Base-by-base conservation (phyloP, 1,140 invertebrate species). In the Lineus longissimus region DNA sequence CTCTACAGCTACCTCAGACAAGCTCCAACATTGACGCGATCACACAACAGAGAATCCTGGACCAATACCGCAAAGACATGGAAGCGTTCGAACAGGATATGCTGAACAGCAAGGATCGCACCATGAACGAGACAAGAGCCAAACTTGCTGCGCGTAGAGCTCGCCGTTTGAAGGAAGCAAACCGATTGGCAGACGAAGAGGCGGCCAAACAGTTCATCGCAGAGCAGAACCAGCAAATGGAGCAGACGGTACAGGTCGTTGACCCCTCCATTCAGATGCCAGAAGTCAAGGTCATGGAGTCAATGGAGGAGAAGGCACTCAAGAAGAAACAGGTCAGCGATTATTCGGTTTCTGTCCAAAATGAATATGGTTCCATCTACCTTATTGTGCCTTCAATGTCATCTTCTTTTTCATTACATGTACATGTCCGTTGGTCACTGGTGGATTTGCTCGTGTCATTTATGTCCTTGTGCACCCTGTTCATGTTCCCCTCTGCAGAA, bases 271-370 rank as follows among this genome's bases (percentile, higher is more conserved):
- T 76, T 9, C 72, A 70, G 59, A 65, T 70, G 40, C 77, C 77
- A 40, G 61, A 66, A 41, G 73, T 79, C 23, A 66, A 69, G 41
- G 66, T 73, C 31, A 60, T 62, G 2, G 72, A 75, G 54, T 66
- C 67, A 43, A 41, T 63, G 17, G 73, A 78, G 56, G 77, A 78
- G 59, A 63, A 71, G 55, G 77, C 75, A 23, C 63, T 79, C 11
- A 74, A 68, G 51, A 76, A 74, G 59, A 69, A 77, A 65, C 77
- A 79, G 71, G 77, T 79, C 59, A 41, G 55, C 6, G 15, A 31
- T 36, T 36, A 15, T 36, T 36, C 33, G 4, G 6, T 7, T 36
- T 15, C 15, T 36, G 33, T 36, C 33, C 15, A 15, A 36, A 15
- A 15, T 7, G 33, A 36, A 36, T 36, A 15, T 36, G 33, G 33